Evolutionary conservation across 2,113 vertebrate genomes (phyloP), one percentile per base, ranked within the genome.

Genomic region (Eptatretus burgeri): DNA sequence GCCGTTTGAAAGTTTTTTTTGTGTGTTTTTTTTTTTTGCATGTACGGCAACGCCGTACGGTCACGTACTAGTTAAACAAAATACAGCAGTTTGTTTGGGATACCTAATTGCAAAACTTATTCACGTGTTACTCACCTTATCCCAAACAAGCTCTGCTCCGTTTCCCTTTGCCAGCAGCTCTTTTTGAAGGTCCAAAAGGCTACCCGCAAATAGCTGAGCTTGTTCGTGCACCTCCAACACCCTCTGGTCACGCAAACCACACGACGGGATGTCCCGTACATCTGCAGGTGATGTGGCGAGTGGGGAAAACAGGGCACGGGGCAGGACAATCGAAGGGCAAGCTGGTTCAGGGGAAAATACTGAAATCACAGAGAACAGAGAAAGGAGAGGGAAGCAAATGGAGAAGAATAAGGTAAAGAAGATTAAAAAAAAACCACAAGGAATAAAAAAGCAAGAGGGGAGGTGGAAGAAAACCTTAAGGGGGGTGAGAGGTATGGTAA

Each of bases 211-310:
- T 18, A 98, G 76, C 66, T 74, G 74, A 64, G 82, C 80, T 63
- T 79, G 82, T 66, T 81, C 83, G 71, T 75, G 81, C 41, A 94
- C 77, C 64, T 79, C 78, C 10, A 96, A 75, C 67, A 96, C 82
- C 70, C 93, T 83, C 69, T 98, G 91, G 72, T 96, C 91, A 75
- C 84, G 89, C 67, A 98, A 67, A 62, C 91, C 73, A 0, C 70
- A 50, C 13, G 27, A 41, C 70, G 70, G 1, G 77, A 70, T 12
- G 70, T 72, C 50, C 78, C 80, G 11, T 78, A 80, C 71, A 79
- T 75, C 60, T 77, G 76, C 41, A 49, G 16, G 63, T 74, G 63
- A 63, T 69, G 49, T 49, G 13, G 63, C 64, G 74, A 51, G 76
- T 74, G 52, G 51, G n/a, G 18, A 2, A 64, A n/a, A n/a, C n/a